Base-by-base conservation (phyloP, 2,797 vertebrate species). In the Babyrousa celebensis region DNA sequence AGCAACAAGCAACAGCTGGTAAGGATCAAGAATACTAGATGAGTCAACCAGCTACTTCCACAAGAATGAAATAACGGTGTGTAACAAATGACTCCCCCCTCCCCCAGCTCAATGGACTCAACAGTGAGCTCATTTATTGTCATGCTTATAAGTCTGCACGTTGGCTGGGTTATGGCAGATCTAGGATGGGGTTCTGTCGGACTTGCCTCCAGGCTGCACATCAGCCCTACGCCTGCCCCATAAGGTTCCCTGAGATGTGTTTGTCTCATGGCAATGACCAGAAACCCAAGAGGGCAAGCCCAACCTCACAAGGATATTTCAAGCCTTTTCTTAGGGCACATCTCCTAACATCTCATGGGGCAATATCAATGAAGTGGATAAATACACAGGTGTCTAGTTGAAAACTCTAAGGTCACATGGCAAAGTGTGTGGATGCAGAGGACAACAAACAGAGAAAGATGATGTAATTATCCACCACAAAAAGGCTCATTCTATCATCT, bases 31-130 rank as follows among this genome's bases (percentile, higher is more conserved):
- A 84, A 85, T 60, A 54, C 32, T n/a, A 60, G 68, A 72, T 72
- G 67, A 92, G 70, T 89, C 87, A 91, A 43, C 67, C 77, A 95
- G 77, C 62, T 86, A 52, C 87, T 36, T 63, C 65, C 6, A 72
- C 32, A 23, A 68, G 82, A 68, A 77, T 25, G 25, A 29, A 23
- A 68, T 85, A 68, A 77, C 20, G 25, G 32, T n/a, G 77, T 52
- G 2, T 63, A 88, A 85, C 62, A 89, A 82, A 88, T 68, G 86
- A 80, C 56, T 71, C 82, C 40, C 4, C 16, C 23, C n/a, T 54
- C n/a, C 29, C 27, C 77, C 54, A 70, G 60, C 48, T 90, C 12
- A n/a, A 68, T n/a, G 21, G 65, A 80, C 71, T 90, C 77, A 82
- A 83, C 43, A 89, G 60, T 17, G 68, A 94, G 12, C 25, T 48